phyloP scores from a whole-genome alignment of 2,888 invertebrate species.

The Cylindroiulus punctatus region DNA sequence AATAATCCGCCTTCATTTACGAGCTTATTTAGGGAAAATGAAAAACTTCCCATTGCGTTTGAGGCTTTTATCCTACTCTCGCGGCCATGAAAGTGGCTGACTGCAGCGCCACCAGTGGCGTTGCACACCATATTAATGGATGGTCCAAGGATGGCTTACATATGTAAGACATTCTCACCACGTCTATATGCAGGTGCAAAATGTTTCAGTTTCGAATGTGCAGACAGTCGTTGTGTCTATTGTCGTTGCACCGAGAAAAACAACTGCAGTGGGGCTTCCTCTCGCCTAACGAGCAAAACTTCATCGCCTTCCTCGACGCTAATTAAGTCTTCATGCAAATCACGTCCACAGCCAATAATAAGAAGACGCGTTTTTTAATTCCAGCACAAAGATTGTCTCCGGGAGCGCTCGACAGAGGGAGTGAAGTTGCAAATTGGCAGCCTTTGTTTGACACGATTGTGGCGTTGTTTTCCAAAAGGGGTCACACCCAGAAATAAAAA shows the following conservation, averaged over 20 bases:
- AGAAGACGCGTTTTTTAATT: not conserved
- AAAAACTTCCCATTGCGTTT: too few relatives aligned
- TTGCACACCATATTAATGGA: not conserved
- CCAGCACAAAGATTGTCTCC: not conserved
- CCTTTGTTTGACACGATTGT: conserved; percentile 10
- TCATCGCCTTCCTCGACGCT: not conserved
- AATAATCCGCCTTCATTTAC: too few relatives aligned
- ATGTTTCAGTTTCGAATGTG: not conserved
- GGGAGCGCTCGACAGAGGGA: not conserved
- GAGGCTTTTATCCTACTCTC: too few relatives aligned
- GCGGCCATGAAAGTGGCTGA: too few relatives aligned
- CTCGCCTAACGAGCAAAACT: not conserved
- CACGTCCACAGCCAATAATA: conserved; percentile 4
- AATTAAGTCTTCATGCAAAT: conserved; percentile 42
- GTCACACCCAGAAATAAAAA: conserved; percentile 6
- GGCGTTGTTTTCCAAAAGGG: conserved; percentile 33
- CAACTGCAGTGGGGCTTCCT: conserved; percentile 5
- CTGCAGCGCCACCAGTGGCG: too few relatives aligned
- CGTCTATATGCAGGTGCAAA: not conserved
- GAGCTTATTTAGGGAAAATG: too few relatives aligned
- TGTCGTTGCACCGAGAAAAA: not conserved
- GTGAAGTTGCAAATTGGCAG: not conserved
- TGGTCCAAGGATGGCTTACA: not conserved
- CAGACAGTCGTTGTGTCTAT: not conserved
- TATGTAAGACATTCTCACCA: not conserved